Conservation (phyloP, 2,888 invertebrate genomes). For the Meteorus cinctellus region DNA sequence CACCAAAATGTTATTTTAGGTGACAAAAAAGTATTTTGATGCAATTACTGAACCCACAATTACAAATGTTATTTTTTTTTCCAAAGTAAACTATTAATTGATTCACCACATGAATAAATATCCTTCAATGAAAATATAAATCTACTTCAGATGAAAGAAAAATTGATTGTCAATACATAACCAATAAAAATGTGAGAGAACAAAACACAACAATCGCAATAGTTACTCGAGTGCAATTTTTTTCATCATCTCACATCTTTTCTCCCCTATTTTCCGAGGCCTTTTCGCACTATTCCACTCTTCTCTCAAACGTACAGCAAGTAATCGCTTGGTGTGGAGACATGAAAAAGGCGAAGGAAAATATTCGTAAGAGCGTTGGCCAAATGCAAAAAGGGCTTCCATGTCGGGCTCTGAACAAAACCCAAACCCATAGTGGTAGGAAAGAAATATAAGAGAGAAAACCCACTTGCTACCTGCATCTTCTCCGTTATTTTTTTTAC, state of each 20-base stretch:
- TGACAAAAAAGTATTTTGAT: too few species aligned
- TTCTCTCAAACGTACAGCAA: not conserved
- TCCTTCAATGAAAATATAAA: too few species aligned
- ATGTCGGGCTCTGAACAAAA: slow-evolving; percentile 32
- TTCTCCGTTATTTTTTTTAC: not conserved
- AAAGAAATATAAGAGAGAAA: not conserved
- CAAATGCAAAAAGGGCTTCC: slow-evolving; percentile 38
- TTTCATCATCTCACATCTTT: not conserved
- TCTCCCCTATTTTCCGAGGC: not conserved
- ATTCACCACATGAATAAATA: too few species aligned
- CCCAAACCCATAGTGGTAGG: slow-evolving; percentile 6
- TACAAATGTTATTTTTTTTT: too few species aligned
- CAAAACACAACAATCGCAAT: too few species aligned
- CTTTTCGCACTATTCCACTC: not conserved
- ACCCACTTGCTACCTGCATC: slow-evolving; percentile 19
- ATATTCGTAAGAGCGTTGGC: slow-evolving; percentile 16
- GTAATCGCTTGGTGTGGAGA: not conserved
- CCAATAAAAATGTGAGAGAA: too few species aligned
- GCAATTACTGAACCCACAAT: too few species aligned
- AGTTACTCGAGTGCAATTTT: too few species aligned
- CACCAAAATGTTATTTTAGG: too few species aligned
- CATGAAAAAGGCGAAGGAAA: slow-evolving; percentile 8
- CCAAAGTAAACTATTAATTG: too few species aligned
- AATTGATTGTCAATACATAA: too few species aligned
- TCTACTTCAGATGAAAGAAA: too few species aligned